Evolutionary conservation across 2,888 invertebrate species (phyloP), one percentile per base, ranked within the genome.

Genomic region (Cerastis leucographa): DNA sequence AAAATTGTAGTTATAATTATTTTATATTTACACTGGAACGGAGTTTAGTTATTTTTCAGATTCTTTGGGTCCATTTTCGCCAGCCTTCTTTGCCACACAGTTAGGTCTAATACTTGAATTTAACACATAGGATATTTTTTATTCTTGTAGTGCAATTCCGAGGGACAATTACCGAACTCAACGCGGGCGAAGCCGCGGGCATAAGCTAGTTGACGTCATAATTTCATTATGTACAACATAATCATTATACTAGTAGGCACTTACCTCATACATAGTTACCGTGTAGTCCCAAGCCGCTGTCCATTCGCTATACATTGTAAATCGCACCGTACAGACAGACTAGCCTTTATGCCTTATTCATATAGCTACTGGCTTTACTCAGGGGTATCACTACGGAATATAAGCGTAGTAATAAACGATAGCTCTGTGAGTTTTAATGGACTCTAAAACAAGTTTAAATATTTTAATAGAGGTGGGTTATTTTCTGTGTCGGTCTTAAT

Each of bases 341-440:
- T 81, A 87, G 89, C 83, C 89, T 90, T 89, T 90, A 93, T 94
- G 92, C 92, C 85, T 94, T 94, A 94, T 94, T 94, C 94, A 94
- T 93, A 88, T 76, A 76, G 61, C 19, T 17, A 5, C 80, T 76
- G 72, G 83, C 83, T 74, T 61, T n/a, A 54, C 80, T 87, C 80
- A 91, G 90, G 90, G 90, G 71, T 91, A 90, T 61, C 85, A 72
- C 86, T 78, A 62, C 82, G 67, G 61, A 71, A 59, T 80, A 71
- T 72, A 49, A 14, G 42, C 14, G 19, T 44, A 29, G 59, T 59
- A 66, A 76, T 51, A 70, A 69, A 68, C 67, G 49, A 71, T 76
- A 51, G 62, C 76, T 74, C 81, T 68, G 74, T 68, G 69, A 80
- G 69, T 81, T 75, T 76, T 76, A 81, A 80, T 44, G 64, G 66